A percentile compares a stretch with the other conserved stretches of the same genome.
Conservation (phyloP, 2,888 invertebrate species). For the Caradrina clavipalpis region DNA sequence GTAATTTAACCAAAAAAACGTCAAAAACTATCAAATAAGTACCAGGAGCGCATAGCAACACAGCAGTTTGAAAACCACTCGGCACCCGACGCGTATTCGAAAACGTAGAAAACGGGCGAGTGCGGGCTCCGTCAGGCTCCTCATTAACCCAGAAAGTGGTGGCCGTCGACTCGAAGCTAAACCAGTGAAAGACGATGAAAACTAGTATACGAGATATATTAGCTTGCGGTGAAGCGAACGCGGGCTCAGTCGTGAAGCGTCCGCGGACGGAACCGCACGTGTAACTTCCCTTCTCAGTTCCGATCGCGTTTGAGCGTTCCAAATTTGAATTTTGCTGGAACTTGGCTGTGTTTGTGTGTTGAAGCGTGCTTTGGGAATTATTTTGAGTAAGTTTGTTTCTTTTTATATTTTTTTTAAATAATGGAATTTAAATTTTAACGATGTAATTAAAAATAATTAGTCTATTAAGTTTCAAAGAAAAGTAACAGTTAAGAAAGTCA, state of each 20-base stretch:
- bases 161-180: slow-evolving; percentile 74
- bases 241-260: slow-evolving; percentile 76
- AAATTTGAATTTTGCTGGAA: slow-evolving; percentile 66
- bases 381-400: slow-evolving; percentile 73
- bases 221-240: slow-evolving; percentile 70
- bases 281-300: slow-evolving; percentile 58
- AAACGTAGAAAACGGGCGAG: slow-evolving; percentile 87
- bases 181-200: slow-evolving; percentile 89
- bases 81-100: slow-evolving; percentile 83
- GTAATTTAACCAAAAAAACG: not conserved
- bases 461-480: slow-evolving; percentile 21
- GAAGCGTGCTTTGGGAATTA: slow-evolving; percentile 76
- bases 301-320: slow-evolving; percentile 66
- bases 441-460: slow-evolving; percentile 21
- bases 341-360: slow-evolving; percentile 72
- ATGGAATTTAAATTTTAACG: not conserved
- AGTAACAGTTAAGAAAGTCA: slow-evolving; percentile 24
- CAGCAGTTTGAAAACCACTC: slow-evolving; percentile 72
- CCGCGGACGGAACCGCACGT: slow-evolving; percentile 73
- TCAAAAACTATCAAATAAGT: slow-evolving; percentile 46
- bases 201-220: slow-evolving; percentile 89
- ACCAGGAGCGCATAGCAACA: slow-evolving; percentile 82
- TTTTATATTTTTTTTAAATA: slow-evolving; percentile 15
- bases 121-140: slow-evolving; percentile 79
- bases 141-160: slow-evolving; percentile 90